phyloP scores from a whole-genome alignment of 2,113 vertebrate species.

The Pionites leucogaster region DNA sequence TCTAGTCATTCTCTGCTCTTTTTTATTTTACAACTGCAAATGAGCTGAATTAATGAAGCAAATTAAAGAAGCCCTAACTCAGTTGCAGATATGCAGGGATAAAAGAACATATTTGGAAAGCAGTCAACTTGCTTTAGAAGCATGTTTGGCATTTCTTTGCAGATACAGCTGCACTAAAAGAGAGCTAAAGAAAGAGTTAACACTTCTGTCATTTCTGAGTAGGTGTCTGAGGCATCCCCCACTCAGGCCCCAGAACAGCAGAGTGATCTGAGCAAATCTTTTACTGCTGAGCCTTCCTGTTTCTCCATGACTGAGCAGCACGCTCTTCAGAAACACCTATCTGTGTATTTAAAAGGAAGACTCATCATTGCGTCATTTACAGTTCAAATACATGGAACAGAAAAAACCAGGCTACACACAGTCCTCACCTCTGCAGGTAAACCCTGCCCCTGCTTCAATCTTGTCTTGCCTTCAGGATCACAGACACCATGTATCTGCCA shows the following conservation, averaged over 20 bases:
- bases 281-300: background rate
- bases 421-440: background rate
- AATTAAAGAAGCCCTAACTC: slow-evolving; percentile 2
- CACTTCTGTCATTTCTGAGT: background rate
- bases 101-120: background rate
- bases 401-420: background rate
- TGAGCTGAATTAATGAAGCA: slow-evolving; percentile 10
- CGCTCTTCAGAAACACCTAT: background rate
- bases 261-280: background rate
- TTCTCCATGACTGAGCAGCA: background rate
- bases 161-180: background rate
- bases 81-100: background rate
- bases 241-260: background rate
- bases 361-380: background rate
- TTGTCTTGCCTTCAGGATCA: background rate
- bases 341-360: background rate
- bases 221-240: background rate
- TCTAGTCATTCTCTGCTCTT: background rate
- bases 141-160: background rate
- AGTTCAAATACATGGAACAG: background rate
- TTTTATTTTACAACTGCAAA: slow-evolving; percentile 8
- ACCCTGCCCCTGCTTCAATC: background rate
- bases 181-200: slow-evolving; percentile 10
- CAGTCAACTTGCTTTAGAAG: background rate
- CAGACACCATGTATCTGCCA: rapidly evolving